These are phyloP conservation scores for Amphimallon solstitiale DNA, from an alignment of 2,888 invertebrate species.

Conservation along the genomic window DNA sequence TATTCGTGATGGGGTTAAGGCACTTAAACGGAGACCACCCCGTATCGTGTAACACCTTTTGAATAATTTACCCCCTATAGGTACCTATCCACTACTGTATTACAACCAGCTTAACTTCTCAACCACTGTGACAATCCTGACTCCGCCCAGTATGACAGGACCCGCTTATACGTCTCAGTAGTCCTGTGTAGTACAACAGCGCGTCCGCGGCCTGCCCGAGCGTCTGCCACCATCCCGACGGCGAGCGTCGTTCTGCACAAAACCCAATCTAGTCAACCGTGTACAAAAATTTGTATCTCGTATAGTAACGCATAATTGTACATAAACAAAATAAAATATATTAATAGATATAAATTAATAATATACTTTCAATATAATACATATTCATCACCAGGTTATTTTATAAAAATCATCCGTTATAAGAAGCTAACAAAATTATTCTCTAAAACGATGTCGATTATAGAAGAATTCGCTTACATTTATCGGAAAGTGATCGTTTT, in stretches of 20 bases:
- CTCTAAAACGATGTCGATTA: too few relatives aligned
- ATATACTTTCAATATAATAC: not conserved
- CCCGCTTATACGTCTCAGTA: slow-evolving; percentile 60
- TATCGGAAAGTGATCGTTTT: too few relatives aligned
- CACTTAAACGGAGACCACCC: slow-evolving; percentile 35
- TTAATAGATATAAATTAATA: not conserved
- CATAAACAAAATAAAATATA: not conserved
- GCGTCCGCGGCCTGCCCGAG: slow-evolving; percentile 54
- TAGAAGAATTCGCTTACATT: too few relatives aligned
- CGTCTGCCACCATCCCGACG: slow-evolving; percentile 57
- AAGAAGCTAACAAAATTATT: too few relatives aligned
- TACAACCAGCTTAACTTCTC: slow-evolving; percentile 61
- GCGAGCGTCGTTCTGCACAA: slow-evolving; percentile 51
- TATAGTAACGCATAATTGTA: not conserved
- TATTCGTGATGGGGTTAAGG: slow-evolving; percentile 8
- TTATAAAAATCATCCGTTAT: not conserved
- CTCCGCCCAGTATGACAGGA: slow-evolving; percentile 59
- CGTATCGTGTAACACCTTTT: slow-evolving; percentile 41
- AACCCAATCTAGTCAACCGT: slow-evolving; percentile 52
- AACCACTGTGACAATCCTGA: slow-evolving; percentile 63
- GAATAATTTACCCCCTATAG: slow-evolving; percentile 52
- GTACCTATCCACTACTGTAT: slow-evolving; percentile 49
- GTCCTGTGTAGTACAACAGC: slow-evolving; percentile 59
- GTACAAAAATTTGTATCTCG: slow-evolving; percentile 32
- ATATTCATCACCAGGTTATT: not conserved